Percentiles rank a stretch among this genome's conserved stretches.
phyloP scores from a whole-genome alignment of 2,113 vertebrate genomes.

The Cynocephalus volans region DNA sequence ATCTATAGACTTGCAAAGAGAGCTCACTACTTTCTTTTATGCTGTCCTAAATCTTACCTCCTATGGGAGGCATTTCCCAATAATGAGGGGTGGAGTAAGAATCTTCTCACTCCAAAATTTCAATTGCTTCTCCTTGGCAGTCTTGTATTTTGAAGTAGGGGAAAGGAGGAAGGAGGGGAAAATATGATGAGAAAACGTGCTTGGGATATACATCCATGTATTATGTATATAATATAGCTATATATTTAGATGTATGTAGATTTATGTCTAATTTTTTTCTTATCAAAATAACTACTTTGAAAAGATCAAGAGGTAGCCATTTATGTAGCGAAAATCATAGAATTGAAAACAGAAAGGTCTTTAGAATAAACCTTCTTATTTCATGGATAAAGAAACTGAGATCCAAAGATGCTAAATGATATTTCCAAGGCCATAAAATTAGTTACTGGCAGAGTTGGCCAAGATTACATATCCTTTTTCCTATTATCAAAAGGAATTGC shows the following conservation, averaged over 20 bases:
- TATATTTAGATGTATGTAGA: neutral
- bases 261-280: conserved; percentile 31
- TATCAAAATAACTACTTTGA: conserved; percentile 46
- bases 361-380: conserved; percentile 61
- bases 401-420: neutral
- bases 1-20: conserved; percentile 68
- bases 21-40: conserved; percentile 51
- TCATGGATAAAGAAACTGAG: conserved; percentile 36
- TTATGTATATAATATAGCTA: neutral
- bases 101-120: conserved; percentile 67
- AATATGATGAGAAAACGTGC: conserved; percentile 45
- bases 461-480: conserved; percentile 29
- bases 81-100: conserved; percentile 51
- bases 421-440: conserved; percentile 63
- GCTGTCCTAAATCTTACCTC: conserved; percentile 35
- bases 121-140: conserved; percentile 67
- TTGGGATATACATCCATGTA: conserved; percentile 23
- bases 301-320: conserved; percentile 51
- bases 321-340: conserved; percentile 44
- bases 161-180: neutral
- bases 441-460: neutral
- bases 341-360: conserved; percentile 21
- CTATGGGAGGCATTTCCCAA: conserved; percentile 55
- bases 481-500: conserved; percentile 54
- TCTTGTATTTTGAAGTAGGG: conserved; percentile 63